Evolutionary conservation across 2,113 vertebrate genomes (phyloP).

Genomic region (Pygoscelis adeliae): DNA sequence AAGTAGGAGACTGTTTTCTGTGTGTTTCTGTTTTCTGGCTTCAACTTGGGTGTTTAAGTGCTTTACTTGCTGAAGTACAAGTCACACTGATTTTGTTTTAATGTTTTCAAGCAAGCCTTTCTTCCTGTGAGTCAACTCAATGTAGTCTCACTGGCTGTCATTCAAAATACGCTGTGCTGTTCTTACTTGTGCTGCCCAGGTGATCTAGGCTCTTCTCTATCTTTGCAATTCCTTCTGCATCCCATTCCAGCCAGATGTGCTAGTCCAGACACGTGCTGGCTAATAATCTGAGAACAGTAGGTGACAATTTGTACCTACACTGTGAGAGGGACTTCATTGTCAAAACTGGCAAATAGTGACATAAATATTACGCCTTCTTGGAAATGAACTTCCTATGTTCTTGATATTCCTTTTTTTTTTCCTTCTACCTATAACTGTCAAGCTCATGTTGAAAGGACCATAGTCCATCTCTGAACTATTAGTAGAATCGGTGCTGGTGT

Average conservation of each 20-base stretch:
- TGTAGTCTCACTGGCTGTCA: not conserved
- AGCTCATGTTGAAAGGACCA: not conserved
- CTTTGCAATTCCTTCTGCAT: not conserved
- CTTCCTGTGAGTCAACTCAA: not conserved
- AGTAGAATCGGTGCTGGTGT: not conserved
- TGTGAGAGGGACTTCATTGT: not conserved
- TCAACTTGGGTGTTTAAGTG: not conserved
- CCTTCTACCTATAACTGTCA: not conserved
- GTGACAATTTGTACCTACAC: not conserved
- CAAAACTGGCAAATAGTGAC: not conserved
- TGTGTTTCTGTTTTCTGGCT: not conserved
- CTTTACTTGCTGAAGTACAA: not conserved
- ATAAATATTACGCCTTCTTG: not conserved
- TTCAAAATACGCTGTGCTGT: not conserved
- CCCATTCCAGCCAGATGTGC: not conserved
- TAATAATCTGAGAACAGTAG: not conserved
- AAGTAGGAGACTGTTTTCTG: not conserved
- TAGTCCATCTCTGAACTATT: not conserved
- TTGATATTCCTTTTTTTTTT: accelerated
- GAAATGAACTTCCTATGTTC: not conserved
- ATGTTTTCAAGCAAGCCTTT: not conserved
- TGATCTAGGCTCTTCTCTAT: not conserved
- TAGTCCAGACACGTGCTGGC: not conserved
- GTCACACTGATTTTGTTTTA: not conserved
- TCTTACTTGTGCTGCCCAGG: not conserved